Base-by-base conservation (phyloP, 2,888 invertebrate species). In the Morpho deidamia region DNA sequence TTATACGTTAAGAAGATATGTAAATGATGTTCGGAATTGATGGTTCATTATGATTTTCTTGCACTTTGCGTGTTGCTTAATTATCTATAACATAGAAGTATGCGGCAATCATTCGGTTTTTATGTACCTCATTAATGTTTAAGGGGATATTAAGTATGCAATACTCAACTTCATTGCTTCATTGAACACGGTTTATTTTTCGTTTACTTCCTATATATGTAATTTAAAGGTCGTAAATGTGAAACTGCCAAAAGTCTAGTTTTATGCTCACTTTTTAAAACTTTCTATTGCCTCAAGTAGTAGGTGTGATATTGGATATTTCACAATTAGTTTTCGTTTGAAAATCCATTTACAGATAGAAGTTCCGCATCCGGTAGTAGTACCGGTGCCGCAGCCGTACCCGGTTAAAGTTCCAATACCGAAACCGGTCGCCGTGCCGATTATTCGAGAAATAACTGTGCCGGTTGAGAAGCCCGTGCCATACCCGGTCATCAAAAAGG, bases 321-420 rank as follows among this genome's bases (percentile, higher is more conserved):
- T 53, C 32, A 53, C 47, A 51, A 46, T 47, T 55, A 55, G 59
- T 57, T 55, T 42, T 56, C 45, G 49, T 49, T 49, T 49, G 49
- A 41, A 42, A 49, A 49, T 59, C 60, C 52, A 58, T 78, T 83
- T 83, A 60, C 92, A 94, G 73, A 93, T 95, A 74, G 93, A 93
- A 69, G 91, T 96, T 35, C 94, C 93, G 4, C 94, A 93, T 58
- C 94, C 95, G 43, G 92, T 96, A 35, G 93, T 95, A 74, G 92
- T 95, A 7, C 93, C 93, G 44, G 91, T 95, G 53, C 93, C 94
- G 10, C 93, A 93, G 69, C 95, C 95, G 1, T 94, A 94, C 68
- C 93, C 95, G 65, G 93, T 96, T 41, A 92, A 92, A 65, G 93
- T 95, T 69, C 93, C 94, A 62, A 86, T 95, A 39, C 92, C 93